Evolutionary conservation across 1,140 invertebrate genomes (phyloP), one percentile per base, ranked within the genome.

Genomic region (Bombus waltoni): DNA sequence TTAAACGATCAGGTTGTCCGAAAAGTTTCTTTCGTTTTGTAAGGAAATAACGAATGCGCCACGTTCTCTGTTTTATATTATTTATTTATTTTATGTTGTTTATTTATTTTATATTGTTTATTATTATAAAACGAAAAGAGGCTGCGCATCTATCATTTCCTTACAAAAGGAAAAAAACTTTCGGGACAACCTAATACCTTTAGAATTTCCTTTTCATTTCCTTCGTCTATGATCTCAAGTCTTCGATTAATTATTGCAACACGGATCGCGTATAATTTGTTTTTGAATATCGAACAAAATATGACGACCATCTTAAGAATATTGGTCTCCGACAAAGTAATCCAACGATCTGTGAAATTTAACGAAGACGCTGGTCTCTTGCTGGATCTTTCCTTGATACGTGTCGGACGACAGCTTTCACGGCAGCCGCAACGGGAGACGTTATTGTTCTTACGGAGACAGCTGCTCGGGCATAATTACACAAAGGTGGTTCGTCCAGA

Each of bases 401-500:
- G 35, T 73, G 87, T n/a, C 83, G 70, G 80, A 81, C 74, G 85
- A 38, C 85, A 81, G 85, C 88, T 89, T 89, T 89, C 88, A 83
- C 87, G 84, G 15, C 42, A 8, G 32, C 47, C 53, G 70, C 65
- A 73, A 83, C 70, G 83, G 68, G 81, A 62, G 72, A 74, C 85
- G 70, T 83, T 89, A 89, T 89, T 89, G 84, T 89, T 89, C 71
- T 42, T 89, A 47, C 85, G 42, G 73, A 70, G 85, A 35, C 81
- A 83, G 80, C 44, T 76, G 82, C 44, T 47, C 80, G 22, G n/a
- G 77, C 76, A 68, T 77, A 89, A 89, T 87, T 77, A 79, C 66
- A 87, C 88, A 89, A 89, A 89, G 88, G 88, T 84, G 81, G 85
- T 73, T 75, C 88, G 89, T 90, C 82, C 89, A 90, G 89, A 90